Conservation (phyloP, 2,113 vertebrate genomes). For the Otus sunia region DNA sequence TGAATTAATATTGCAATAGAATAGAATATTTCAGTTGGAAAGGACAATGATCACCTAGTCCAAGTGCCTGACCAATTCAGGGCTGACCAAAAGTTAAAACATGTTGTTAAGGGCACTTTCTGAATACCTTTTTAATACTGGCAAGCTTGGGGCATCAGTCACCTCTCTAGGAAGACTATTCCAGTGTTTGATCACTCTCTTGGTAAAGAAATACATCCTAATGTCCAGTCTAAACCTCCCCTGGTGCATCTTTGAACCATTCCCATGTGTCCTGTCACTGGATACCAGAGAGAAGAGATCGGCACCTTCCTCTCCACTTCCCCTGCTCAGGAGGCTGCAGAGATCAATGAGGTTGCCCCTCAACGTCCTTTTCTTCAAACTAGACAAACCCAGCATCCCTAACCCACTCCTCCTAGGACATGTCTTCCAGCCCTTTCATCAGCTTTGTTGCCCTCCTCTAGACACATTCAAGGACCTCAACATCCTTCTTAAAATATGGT, state of each 20-base stretch:
- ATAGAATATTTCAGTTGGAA: not conserved
- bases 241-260: not conserved
- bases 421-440: not conserved
- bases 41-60: not conserved
- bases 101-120: not conserved
- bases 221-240: not conserved
- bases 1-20: not conserved
- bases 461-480: not conserved
- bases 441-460: not conserved
- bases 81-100: not conserved
- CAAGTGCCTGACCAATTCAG: not conserved
- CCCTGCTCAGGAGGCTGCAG: not conserved
- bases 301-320: not conserved
- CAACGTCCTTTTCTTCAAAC: too few relatives aligned
- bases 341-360: too few relatives aligned
- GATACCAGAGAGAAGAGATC: not conserved
- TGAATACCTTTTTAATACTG: not conserved
- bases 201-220: not conserved
- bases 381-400: too few relatives aligned
- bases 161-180: not conserved
- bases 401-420: not conserved
- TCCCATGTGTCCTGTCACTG: not conserved
- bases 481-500: not conserved
- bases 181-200: not conserved
- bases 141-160: accelerated